A percentile compares a stretch with the other conserved stretches of the same genome.
Evolutionary conservation across 2,113 vertebrate genomes (phyloP).

Genomic region (Ictidomys tridecemlineatus): DNA sequence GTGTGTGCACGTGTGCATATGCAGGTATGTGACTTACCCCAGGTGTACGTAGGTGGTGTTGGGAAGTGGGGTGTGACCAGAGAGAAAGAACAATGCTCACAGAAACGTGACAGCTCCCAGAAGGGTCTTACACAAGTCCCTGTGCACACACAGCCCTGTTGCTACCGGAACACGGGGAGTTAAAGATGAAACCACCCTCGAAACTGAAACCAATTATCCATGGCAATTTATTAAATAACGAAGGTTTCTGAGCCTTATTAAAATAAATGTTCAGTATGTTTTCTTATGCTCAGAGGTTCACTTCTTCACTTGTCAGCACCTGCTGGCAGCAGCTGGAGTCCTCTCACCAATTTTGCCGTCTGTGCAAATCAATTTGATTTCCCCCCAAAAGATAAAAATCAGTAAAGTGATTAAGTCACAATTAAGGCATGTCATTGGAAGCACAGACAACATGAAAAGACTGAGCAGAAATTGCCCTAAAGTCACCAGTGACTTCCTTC

Average conservation of each 20-base stretch:
- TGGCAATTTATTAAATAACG: slow-evolving; percentile 68
- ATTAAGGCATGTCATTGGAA: slow-evolving; percentile 59
- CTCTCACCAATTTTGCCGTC: slow-evolving; percentile 61
- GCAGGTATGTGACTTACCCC: background rate
- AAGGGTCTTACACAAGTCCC: background rate
- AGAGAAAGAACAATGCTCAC: background rate
- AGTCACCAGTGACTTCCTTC: slow-evolving; percentile 23
- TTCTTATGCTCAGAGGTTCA: slow-evolving; percentile 45
- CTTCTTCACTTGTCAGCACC: slow-evolving; percentile 70
- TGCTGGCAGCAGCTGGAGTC: slow-evolving; percentile 66
- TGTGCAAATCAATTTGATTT: slow-evolving; percentile 75
- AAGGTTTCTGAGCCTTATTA: slow-evolving; percentile 68
- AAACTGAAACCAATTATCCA: slow-evolving; percentile 68
- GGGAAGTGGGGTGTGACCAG: background rate
- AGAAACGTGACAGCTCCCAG: background rate
- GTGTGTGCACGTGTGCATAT: no score
- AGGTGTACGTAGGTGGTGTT: background rate
- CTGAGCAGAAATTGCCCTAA: background rate
- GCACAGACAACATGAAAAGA: slow-evolving; percentile 35
- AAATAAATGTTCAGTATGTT: slow-evolving; percentile 65
- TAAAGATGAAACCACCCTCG: slow-evolving; percentile 43
- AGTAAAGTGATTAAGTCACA: slow-evolving; percentile 70
- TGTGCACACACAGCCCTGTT: background rate
- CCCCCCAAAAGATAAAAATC: slow-evolving; percentile 71
- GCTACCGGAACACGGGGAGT: slow-evolving; percentile 18